Base-by-base conservation (phyloP, 1,140 invertebrate genomes). In the Adelges cooleyi region DNA sequence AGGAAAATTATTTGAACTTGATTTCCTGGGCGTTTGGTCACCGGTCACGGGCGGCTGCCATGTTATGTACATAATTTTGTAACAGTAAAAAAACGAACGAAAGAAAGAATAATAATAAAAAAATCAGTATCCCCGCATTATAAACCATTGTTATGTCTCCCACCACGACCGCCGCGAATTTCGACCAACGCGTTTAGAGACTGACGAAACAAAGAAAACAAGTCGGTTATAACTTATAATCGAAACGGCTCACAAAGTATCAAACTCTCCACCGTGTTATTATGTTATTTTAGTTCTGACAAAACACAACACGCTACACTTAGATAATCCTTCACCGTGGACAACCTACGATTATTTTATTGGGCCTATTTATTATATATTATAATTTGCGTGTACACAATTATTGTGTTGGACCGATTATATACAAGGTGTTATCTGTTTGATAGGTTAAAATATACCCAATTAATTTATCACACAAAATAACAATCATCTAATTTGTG, bases 21-120 rank as follows among this genome's bases (percentile, higher is more conserved):
- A 62, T 62, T 62, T 62, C 42, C 56, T 33, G 56, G 42, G 42
- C 25, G 56, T 62, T 48, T 59, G 46, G 40, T 29, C 23, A 59
- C 54, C 46, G 42, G 54, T 48, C 56, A 62, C 25, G 56, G 56
- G 1, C 56, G 11, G 18, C 56, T 62, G 46, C 56, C 42, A 62
- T 29, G 44, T 62, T 62, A 46, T 17, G 56, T 48, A 62, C 25
- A 62, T 62, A 62, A 62, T 62, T 62, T 62, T 22, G 27, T 62
- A 62, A 62, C 56, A 62, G 56, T 46, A 48, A 62, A 62, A 59
- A 62, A 33, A 53, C 4, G n/a, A 33, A 52, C 40, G 17, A 62
- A 62, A 62, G 23, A 46, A 62, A 22, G 25, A 62, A 62, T 46
- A 62, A 22, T 17, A 62, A 62, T 46, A 62, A 62, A 44, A 56